A percentile compares a stretch with the other conserved stretches of the same genome.
phyloP scores from a whole-genome alignment of 2,888 invertebrate genomes.

The Coelinius sp. region DNA sequence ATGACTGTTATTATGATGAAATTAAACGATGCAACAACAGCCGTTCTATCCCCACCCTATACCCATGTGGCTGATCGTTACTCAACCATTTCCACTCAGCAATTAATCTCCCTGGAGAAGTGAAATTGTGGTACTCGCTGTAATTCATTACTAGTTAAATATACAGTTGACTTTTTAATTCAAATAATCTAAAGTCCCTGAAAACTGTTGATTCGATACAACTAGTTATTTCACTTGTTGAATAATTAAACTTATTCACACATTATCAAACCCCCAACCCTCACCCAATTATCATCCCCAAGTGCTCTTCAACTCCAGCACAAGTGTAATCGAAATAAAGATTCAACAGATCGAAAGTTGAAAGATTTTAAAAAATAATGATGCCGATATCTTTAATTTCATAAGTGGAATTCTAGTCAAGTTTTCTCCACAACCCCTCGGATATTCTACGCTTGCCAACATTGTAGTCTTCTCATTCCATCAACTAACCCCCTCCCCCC shows the following conservation, averaged over 20 bases:
- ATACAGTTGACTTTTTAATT: neutral
- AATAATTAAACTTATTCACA: neutral
- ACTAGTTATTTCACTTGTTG: too few species aligned
- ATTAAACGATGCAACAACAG: too few species aligned
- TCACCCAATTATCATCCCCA: too few species aligned
- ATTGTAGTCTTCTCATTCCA: slow-evolving; percentile 65
- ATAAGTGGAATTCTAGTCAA: slow-evolving; percentile 37
- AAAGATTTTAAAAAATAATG: too few species aligned
- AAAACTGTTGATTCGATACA: neutral
- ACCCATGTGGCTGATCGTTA: neutral
- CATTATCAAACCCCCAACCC: too few species aligned
- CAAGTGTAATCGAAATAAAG: neutral
- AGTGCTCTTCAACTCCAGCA: neutral
- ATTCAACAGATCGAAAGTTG: too few species aligned
- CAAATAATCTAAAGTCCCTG: neutral
- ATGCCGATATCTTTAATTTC: slow-evolving; percentile 3
- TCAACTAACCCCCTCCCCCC: slow-evolving; percentile 55
- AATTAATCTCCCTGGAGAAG: slow-evolving; percentile 11
- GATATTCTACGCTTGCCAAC: slow-evolving; percentile 62
- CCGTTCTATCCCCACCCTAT: too few species aligned
- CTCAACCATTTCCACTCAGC: slow-evolving; percentile 5
- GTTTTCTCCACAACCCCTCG: neutral
- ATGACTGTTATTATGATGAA: too few species aligned
- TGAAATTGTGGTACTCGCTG: neutral
- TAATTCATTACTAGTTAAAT: neutral